Conservation (phyloP, 2,888 invertebrate genomes). For the Dynastes maya region DNA sequence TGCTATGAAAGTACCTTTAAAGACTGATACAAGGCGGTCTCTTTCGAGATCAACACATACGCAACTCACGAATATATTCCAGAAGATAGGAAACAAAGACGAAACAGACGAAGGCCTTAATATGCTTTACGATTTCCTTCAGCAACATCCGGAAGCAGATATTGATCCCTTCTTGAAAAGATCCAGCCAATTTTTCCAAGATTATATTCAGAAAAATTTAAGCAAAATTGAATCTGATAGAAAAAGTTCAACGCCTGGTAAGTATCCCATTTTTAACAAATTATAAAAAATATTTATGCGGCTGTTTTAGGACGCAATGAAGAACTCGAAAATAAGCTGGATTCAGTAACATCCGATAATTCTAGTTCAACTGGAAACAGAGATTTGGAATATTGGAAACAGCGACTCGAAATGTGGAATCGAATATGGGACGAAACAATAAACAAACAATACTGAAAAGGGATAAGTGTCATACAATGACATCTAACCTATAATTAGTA, state of each 20-base stretch:
- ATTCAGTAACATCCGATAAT: conserved; percentile 23
- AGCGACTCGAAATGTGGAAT: conserved; percentile 64
- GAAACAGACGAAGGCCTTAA: conserved; percentile 87
- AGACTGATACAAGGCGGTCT: conserved; percentile 66
- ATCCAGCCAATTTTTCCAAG: conserved; percentile 89
- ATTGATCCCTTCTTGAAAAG: conserved; percentile 88
- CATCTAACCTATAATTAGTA: conserved; percentile 25
- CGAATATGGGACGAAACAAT: conserved; percentile 59
- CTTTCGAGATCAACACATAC: conserved; percentile 88
- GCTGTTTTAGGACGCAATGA: conserved; percentile 23
- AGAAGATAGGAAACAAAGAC: conserved; percentile 91
- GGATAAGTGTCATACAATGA: conserved; percentile 6
- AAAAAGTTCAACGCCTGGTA: conserved; percentile 55
- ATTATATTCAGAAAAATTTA: conserved; percentile 87
- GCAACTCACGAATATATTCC: conserved; percentile 90
- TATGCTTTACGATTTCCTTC: conserved; percentile 85
- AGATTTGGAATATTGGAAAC: conserved; percentile 64
- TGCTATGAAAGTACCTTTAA: conserved; percentile 67
- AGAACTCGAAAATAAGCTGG: conserved; percentile 34
- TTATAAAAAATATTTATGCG: too few species aligned
- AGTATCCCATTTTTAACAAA: neutral
- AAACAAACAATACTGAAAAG: conserved; percentile 42
- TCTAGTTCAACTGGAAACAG: conserved; percentile 45
- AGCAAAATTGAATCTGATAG: conserved; percentile 73
- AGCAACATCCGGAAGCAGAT: conserved; percentile 88